phyloP scores from a whole-genome alignment of 2,797 vertebrate genomes.

The Poeciliopsis paucimaculata region DNA sequence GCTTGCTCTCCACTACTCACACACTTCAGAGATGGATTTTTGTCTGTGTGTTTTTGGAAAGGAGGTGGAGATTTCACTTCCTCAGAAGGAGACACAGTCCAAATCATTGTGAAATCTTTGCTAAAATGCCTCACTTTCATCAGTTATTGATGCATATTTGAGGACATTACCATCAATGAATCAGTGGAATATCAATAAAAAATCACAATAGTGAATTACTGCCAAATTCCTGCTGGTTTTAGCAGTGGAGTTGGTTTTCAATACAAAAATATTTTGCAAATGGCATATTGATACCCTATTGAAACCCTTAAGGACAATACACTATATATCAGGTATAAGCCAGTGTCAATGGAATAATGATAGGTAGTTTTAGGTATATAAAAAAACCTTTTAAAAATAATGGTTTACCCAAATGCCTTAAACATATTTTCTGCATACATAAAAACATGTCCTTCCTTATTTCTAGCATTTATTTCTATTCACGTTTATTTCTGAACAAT shows the following conservation, averaged over 20 bases:
- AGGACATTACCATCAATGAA: constrained; percentile 62
- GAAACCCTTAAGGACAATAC: not conserved
- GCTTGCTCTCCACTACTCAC: constrained; percentile 72
- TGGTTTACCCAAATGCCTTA: not conserved
- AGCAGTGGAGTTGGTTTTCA: constrained; percentile 17
- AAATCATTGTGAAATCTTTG: constrained; percentile 68
- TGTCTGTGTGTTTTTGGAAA: constrained; percentile 71
- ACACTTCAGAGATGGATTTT: constrained; percentile 69
- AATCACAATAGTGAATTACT: constrained; percentile 52
- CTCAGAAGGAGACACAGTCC: constrained; percentile 66
- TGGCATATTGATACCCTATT: not conserved
- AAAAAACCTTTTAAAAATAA: not conserved
- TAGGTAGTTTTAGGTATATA: not conserved
- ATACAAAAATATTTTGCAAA: not conserved
- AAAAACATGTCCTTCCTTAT: not conserved
- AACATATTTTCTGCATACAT: not conserved
- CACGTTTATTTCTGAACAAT: not conserved
- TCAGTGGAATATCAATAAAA: constrained; percentile 62
- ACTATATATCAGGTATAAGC: not conserved
- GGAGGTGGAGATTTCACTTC: constrained; percentile 65
- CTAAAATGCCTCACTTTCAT: constrained; percentile 52
- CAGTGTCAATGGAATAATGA: not conserved
- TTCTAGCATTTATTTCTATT: not conserved
- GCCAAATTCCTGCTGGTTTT: constrained; percentile 46
- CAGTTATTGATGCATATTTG: constrained; percentile 61